Evolutionary conservation across 1,140 invertebrate genomes (phyloP), one percentile per base, ranked within the genome.

Genomic region (Drosophila tani): DNA sequence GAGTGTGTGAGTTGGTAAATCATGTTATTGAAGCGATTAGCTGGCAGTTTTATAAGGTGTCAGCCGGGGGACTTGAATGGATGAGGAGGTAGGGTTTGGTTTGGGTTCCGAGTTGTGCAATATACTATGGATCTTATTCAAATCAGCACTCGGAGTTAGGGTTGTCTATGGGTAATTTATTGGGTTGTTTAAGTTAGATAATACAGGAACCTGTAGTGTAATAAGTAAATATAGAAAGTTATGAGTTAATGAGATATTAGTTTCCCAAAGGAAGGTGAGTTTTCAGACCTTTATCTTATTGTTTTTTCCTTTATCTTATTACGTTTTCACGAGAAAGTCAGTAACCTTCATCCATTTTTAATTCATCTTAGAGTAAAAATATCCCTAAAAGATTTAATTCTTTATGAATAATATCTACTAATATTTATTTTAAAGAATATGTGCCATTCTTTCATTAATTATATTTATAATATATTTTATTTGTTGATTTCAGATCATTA

Each of bases 11-110:
- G 76, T 79, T 77, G 81, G 84, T 87, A 88, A 87, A 83, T 87
- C 83, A 88, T 83, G 85, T 79, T 88, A 90, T 85, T 75, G 85
- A 88, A 88, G 58, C 84, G 84, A 88, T 88, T 88, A 88, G 85
- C 84, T 79, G 81, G 68, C 81, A 79, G 68, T 81, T 87, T 87
- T 88, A 87, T 81, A 75, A 71, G 81, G 85, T 90, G 85, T 67
- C 69, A 79, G 79, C 12, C 40, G 29, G 11, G 24, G 45, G 15
- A 32, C 8, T 11, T 15, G 32, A 27, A 32, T 29, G 51, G 24
- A 21, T 7, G 32, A 9, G n/a, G 38, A 3, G 27, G 35, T 15
- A 9, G 32, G 24, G 32, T 9, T 41, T 64, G 5, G 12, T 5
- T 19, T 53, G 40, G 49, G 38, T 8, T n/a, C 5, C 1, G n/a